Conservation (phyloP, 2,888 invertebrate genomes). For the Cordylochernes scorpioides region DNA sequence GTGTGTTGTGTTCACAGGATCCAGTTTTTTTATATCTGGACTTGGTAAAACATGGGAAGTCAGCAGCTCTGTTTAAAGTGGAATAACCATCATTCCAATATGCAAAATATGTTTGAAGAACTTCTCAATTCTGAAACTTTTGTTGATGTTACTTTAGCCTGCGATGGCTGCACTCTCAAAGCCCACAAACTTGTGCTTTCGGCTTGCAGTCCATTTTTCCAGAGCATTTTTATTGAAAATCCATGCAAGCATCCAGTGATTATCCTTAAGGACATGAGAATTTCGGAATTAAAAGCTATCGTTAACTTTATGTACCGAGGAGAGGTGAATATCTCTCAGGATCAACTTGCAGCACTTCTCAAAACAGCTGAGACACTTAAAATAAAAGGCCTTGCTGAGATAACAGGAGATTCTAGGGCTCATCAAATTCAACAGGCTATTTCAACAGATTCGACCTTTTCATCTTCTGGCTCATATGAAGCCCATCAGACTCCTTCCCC, state of each 20-base stretch:
- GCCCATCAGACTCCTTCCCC: too few relatives aligned
- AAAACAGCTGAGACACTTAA: conserved; percentile 71
- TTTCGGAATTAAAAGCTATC: conserved; percentile 60
- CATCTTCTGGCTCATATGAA: too few relatives aligned
- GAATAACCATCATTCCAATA: conserved; percentile 73
- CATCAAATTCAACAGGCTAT: too few relatives aligned
- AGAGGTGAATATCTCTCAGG: conserved; percentile 73
- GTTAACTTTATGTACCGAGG: conserved; percentile 88
- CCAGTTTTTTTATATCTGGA: too few relatives aligned
- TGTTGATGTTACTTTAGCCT: conserved; percentile 69
- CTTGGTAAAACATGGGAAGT: too few relatives aligned
- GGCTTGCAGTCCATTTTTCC: conserved; percentile 77
- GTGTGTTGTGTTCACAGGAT: too few relatives aligned
- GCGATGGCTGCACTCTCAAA: conserved; percentile 65
- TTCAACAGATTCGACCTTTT: too few relatives aligned
- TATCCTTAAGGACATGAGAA: conserved; percentile 68
- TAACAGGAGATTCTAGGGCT: conserved; percentile 42
- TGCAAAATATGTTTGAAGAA: conserved; percentile 65
- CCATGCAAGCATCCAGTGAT: conserved; percentile 78
- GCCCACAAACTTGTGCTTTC: conserved; percentile 78
- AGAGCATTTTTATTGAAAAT: conserved; percentile 61
- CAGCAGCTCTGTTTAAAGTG: conserved; percentile 73
- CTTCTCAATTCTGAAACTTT: conserved; percentile 61
- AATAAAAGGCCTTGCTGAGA: conserved; percentile 47
- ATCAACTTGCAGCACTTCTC: conserved; percentile 55